Conservation (phyloP, 2,888 invertebrate genomes). For the Bugula neritina region DNA sequence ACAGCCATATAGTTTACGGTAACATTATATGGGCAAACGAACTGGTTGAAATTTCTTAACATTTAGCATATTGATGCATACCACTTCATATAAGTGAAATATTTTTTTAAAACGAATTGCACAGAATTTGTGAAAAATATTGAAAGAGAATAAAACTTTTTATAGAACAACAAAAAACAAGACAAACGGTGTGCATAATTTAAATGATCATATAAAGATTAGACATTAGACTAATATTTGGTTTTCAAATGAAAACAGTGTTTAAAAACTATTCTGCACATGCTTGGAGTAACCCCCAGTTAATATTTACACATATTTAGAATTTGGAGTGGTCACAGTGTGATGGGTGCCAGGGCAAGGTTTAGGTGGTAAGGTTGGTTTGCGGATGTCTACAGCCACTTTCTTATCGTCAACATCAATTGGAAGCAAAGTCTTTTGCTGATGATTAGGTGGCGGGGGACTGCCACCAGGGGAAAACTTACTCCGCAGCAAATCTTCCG, state of each 20-base stretch:
- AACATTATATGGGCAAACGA: too few relatives aligned
- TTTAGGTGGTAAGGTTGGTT: conserved; percentile 22
- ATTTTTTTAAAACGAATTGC: neutral
- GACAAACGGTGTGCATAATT: neutral
- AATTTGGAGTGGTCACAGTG: neutral
- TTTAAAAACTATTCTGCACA: too few relatives aligned
- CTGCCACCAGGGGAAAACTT: conserved; percentile 65
- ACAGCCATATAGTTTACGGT: too few relatives aligned
- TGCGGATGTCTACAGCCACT: neutral
- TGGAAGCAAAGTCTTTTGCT: conserved; percentile 48
- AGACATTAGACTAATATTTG: too few relatives aligned
- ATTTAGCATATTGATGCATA: too few relatives aligned
- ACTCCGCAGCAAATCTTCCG: conserved; percentile 56
- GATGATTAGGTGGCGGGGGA: conserved; percentile 43
- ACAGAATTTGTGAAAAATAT: neutral
- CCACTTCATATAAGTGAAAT: too few relatives aligned
- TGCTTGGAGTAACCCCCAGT: neutral
- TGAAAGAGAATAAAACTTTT: neutral
- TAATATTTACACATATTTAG: neutral
- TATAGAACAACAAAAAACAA: neutral
- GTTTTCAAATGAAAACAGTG: too few relatives aligned
- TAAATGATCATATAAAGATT: neutral
- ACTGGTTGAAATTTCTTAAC: too few relatives aligned
- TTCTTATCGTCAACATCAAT: conserved; percentile 51
- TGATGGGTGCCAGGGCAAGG: conserved; percentile 2